These are phyloP conservation scores for Macrosiphum euphorbiae DNA, from an alignment of 2,888 invertebrate genomes.

Conservation along the genomic window DNA sequence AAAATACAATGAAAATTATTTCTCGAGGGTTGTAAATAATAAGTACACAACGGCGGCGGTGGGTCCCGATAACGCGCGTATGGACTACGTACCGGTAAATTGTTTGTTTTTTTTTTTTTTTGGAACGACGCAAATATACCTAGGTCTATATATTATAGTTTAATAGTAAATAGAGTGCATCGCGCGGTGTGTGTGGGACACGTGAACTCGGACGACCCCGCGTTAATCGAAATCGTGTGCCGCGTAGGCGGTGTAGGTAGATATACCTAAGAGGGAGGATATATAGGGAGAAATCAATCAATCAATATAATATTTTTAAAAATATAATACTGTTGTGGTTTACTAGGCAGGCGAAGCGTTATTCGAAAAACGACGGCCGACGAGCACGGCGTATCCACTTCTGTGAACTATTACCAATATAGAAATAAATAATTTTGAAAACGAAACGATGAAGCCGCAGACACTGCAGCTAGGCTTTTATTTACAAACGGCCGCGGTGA, in stretches of 20 bases:
- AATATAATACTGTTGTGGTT: not conserved
- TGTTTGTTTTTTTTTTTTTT: conserved; percentile 55
- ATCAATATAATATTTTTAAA: conserved; percentile 11
- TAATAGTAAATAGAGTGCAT: not conserved
- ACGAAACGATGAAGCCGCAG: not conserved
- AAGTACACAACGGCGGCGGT: not conserved
- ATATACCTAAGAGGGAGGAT: not conserved
- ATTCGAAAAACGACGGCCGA: not conserved
- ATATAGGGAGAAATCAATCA: conserved; percentile 21
- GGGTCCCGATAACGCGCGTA: not conserved
- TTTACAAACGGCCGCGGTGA: not conserved
- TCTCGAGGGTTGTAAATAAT: conserved; percentile 30
- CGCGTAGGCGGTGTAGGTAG: not conserved
- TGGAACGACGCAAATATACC: not conserved
- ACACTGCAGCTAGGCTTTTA: not conserved
- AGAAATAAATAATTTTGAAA: not conserved
- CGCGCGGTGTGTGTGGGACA: not conserved
- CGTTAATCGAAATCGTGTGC: conserved; percentile 37
- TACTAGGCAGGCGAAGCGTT: not conserved
- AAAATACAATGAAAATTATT: conserved; percentile 49
- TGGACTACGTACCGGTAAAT: conserved; percentile 26
- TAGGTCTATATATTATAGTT: not conserved
- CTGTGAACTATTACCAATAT: not conserved
- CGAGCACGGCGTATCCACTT: not conserved
- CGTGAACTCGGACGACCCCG: not conserved